Evolutionary conservation across 2,888 invertebrate genomes (phyloP), one percentile per base, ranked within the genome.

Genomic region (Sphaerophoria taeniata): DNA sequence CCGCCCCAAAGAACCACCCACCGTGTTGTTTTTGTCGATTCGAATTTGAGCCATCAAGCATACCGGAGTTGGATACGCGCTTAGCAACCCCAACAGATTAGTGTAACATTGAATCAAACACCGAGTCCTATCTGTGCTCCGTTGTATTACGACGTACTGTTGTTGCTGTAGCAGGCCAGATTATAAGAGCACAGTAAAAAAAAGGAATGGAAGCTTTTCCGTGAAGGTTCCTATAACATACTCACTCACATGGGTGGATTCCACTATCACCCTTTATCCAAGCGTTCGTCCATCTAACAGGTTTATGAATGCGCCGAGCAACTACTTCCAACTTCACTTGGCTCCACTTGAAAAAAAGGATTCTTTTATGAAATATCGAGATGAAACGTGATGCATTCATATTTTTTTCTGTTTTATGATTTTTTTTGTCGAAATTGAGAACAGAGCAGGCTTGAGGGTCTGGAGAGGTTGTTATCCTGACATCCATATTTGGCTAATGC

Each of bases 291-390:
- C 70, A 60, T 65, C 70, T 73, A 82, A 73, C 69, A 70, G 78
- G 56, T 63, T 78, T 78, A 74, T 82, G 69, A 73, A 77, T 69
- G 51, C 31, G 31, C 2, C 49, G 56, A 74, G 47, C 43, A 9
- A 43, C 43, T 65, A 36, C 34, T 33, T 55, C 53, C 72, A 51
- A 49, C 34, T 65, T 58, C 61, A 33, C 80, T 56, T 70, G 14
- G 56, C 24, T 43, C 45, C 36, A n/a, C 11, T 45, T 1, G 60
- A 70, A 67, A 58, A 60, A 63, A 55, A 67, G 31, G 47, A 72
- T 72, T 16, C 73, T 56, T 53, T 58, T 73, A 75, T 83, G 79
- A 83, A 83, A 83, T 83, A 79, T 71, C 55, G 83, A 71, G 74
- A 83, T 75, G 67, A 78, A 71, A 58, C 79, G 70, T 79, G 24